These are phyloP conservation scores for Cistogaster globosa DNA, from an alignment of 2,888 invertebrate species.

Conservation along the genomic window DNA sequence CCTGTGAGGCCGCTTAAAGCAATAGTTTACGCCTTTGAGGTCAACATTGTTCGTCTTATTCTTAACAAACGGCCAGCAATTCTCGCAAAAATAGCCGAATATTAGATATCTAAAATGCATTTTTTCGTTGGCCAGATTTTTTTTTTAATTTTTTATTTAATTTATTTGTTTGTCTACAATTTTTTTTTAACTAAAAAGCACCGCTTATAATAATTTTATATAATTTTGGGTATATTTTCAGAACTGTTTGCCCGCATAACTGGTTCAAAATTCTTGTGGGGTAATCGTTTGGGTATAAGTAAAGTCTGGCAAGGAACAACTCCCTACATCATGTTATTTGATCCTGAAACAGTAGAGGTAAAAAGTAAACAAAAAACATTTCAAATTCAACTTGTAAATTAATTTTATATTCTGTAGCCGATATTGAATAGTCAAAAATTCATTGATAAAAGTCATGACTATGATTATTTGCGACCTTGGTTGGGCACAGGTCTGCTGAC, in stretches of 20 bases:
- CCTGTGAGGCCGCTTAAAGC: too few species aligned
- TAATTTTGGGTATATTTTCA: conserved; percentile 70
- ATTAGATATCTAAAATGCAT: too few species aligned
- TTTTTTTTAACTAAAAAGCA: too few species aligned
- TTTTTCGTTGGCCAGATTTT: too few species aligned
- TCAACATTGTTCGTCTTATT: too few species aligned
- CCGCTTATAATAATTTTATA: too few species aligned
- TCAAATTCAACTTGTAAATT: background rate
- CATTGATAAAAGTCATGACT: conserved; percentile 85
- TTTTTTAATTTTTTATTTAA: too few species aligned
- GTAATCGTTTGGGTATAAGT: conserved; percentile 83
- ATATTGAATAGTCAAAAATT: conserved; percentile 85
- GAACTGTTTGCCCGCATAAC: conserved; percentile 84
- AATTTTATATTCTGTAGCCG: conserved; percentile 80
- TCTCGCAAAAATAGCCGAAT: too few species aligned
- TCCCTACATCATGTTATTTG: conserved; percentile 84
- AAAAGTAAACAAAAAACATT: conserved; percentile 75
- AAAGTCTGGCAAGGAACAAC: conserved; percentile 84
- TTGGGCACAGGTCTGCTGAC: conserved; percentile 85
- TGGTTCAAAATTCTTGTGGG: conserved; percentile 84
- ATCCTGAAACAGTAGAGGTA: conserved; percentile 84
- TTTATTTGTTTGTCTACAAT: too few species aligned
- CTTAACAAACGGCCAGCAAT: too few species aligned
- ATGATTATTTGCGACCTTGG: conserved; percentile 85
- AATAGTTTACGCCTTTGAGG: too few species aligned